Percentiles rank a stretch among this genome's conserved stretches.
These are phyloP conservation scores for Rostratula benghalensis DNA, from an alignment of 2,113 vertebrate genomes.

Conservation along the genomic window DNA sequence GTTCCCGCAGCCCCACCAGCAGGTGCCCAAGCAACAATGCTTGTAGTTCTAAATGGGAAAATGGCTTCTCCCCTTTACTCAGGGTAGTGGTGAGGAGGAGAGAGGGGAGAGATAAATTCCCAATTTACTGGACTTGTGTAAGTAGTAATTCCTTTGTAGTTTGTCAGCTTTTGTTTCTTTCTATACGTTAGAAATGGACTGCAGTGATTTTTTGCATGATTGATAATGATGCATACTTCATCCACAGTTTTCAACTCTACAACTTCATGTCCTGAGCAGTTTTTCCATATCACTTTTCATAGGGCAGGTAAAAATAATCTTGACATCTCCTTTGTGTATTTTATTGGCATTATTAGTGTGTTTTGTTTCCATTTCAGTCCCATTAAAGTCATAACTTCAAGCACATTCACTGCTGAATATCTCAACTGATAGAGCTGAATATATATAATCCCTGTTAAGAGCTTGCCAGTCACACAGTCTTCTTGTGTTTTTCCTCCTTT, in stretches of 20 bases:
- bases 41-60: neutral
- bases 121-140: neutral
- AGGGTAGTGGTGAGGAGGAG: neutral
- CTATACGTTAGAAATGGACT: neutral
- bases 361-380: neutral
- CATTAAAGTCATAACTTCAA: slow-evolving; percentile 11
- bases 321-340: neutral
- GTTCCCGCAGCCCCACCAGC: neutral
- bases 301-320: neutral
- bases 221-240: neutral
- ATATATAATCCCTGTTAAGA: neutral
- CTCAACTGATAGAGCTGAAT: neutral
- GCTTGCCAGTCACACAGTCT: neutral
- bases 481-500: neutral
- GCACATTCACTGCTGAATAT: neutral
- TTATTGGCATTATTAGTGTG: slow-evolving; percentile 22
- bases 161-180: neutral
- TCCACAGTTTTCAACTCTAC: slow-evolving; percentile 2
- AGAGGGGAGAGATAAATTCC: neutral
- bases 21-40: neutral
- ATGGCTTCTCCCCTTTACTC: neutral
- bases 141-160: neutral
- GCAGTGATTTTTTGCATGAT: slow-evolving; percentile 7
- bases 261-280: neutral
- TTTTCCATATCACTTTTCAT: neutral